Percentiles rank a stretch among this genome's conserved stretches.
phyloP scores from a whole-genome alignment of 2,113 vertebrate species.

The Sebastes schlegelii region DNA sequence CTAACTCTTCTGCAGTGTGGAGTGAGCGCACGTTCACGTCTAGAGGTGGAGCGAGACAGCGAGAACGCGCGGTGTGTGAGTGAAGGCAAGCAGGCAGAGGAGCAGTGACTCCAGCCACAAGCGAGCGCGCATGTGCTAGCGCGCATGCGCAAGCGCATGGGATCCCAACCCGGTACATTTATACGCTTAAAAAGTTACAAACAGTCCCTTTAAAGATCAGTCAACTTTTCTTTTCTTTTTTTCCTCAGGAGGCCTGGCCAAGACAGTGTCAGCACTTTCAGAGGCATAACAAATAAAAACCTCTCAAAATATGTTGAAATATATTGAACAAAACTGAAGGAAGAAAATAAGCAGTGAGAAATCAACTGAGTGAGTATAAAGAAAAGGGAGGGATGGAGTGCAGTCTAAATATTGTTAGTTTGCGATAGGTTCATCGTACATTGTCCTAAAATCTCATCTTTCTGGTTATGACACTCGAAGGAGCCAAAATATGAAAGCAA shows the following conservation, averaged over 20 bases:
- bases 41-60: too few relatives aligned
- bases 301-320: slow-evolving; percentile 3
- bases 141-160: too few relatives aligned
- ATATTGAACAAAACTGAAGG: neutral
- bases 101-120: too few relatives aligned
- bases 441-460: neutral
- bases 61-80: too few relatives aligned
- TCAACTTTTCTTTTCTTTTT: neutral
- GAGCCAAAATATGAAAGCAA: neutral
- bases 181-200: too few relatives aligned
- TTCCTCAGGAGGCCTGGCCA: neutral
- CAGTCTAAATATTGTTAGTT: neutral
- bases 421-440: neutral
- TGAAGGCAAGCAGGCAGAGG: too few relatives aligned
- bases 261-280: slow-evolving; percentile 19
- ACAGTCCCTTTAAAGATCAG: neutral
- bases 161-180: too few relatives aligned
- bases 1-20: too few relatives aligned
- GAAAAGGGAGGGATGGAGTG: neutral
- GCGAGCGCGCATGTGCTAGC: too few relatives aligned
- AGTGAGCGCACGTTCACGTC: too few relatives aligned
- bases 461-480: neutral
- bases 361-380: neutral
- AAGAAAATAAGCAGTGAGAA: neutral
- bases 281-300: slow-evolving; percentile 2